phyloP scores from a whole-genome alignment of 2,888 invertebrate genomes.

The Calephelis perditalis region DNA sequence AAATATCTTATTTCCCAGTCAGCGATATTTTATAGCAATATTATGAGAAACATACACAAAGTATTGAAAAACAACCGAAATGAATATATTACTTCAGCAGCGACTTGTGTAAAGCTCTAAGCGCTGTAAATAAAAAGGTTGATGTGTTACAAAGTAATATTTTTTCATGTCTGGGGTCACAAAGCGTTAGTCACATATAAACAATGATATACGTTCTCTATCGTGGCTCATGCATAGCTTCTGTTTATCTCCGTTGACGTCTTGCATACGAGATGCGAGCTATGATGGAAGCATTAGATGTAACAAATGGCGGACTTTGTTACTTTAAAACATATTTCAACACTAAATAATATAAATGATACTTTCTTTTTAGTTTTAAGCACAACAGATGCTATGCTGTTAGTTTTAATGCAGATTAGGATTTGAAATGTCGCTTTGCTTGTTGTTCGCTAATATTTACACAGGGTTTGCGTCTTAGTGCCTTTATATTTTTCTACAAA shows the following conservation, averaged over 20 bases:
- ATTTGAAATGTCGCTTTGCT: no score
- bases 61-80: no score
- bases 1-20: no score
- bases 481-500: no score
- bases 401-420: no score
- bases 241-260: constrained; percentile 28
- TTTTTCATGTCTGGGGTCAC: not conserved
- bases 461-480: no score
- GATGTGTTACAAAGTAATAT: not conserved
- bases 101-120: not conserved
- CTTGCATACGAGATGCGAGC: constrained; percentile 29
- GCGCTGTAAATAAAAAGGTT: not conserved
- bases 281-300: constrained; percentile 30
- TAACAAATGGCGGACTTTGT: constrained; percentile 29
- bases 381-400: no score
- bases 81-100: no score
- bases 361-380: not conserved
- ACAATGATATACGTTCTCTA: constrained; percentile 20
- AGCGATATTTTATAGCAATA: no score
- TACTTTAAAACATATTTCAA: constrained; percentile 27
- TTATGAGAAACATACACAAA: no score
- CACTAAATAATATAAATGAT: constrained; percentile 27
- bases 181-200: constrained; percentile 2
- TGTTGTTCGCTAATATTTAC: no score
- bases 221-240: constrained; percentile 23